phyloP scores from a whole-genome alignment of 30 jellyfish, hydroid and myxozoan species.

The Haliclystus octoradiatus region DNA sequence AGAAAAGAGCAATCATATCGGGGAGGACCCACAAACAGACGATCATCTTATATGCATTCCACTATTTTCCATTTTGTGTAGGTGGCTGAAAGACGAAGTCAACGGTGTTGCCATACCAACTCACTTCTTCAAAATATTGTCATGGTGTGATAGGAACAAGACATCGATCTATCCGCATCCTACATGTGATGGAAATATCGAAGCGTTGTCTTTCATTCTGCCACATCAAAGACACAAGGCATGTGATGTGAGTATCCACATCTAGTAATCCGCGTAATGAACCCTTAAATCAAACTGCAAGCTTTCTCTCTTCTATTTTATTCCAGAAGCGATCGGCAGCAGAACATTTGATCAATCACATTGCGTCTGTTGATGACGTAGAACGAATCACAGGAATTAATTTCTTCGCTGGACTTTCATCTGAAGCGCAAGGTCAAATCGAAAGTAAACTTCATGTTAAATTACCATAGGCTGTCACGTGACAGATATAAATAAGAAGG shows the following conservation, averaged over 20 bases:
- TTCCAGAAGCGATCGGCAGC: background rate
- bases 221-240: slow-evolving; percentile 45
- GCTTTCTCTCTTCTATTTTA: background rate
- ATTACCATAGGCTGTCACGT: background rate
- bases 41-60: background rate
- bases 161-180: slow-evolving; percentile 1
- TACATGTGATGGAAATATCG: slow-evolving; percentile 33
- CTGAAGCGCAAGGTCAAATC: background rate
- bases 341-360: background rate
- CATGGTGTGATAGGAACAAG: slow-evolving; percentile 19
- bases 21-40: background rate
- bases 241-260: slow-evolving; percentile 28
- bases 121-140: slow-evolving; percentile 57
- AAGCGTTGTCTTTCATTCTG: slow-evolving; percentile 50
- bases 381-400: background rate
- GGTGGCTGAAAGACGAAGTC: slow-evolving; percentile 38
- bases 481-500: too few species aligned
- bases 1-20: too few species aligned
- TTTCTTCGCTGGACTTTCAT: background rate
- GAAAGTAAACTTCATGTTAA: background rate
- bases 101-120: slow-evolving; percentile 75
- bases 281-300: too few species aligned
- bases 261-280: background rate
- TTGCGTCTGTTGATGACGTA: background rate
- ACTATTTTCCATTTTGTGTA: background rate